Percentiles rank a stretch among this genome's conserved stretches.
phyloP scores from a whole-genome alignment of 2,797 vertebrate genomes.

The Scolopax bukidnonensis region DNA sequence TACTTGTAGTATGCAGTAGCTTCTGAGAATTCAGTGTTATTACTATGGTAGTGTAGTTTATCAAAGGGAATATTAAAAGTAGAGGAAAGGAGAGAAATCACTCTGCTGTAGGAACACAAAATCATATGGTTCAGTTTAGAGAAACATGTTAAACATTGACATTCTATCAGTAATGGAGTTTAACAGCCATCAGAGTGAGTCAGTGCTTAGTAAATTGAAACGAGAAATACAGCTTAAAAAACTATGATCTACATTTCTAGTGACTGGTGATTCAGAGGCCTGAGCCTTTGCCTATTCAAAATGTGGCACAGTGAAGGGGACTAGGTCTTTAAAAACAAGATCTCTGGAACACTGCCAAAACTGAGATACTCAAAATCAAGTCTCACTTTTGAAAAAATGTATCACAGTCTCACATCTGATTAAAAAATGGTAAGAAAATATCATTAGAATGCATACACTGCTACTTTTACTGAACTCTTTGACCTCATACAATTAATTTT shows the following conservation, averaged over 20 bases:
- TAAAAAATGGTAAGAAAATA: neutral
- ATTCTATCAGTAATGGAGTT: neutral
- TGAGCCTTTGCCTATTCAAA: neutral
- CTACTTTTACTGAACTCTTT: neutral
- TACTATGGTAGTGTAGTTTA: slow-evolving; percentile 33
- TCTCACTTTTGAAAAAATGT: neutral
- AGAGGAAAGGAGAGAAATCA: slow-evolving; percentile 23
- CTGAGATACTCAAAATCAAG: neutral
- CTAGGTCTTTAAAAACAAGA: neutral
- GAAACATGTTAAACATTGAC: slow-evolving; percentile 9
- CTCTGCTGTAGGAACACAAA: slow-evolving; percentile 5
- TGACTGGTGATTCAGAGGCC: neutral
- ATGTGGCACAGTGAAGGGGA: neutral
- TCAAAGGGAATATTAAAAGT: slow-evolving; percentile 53
- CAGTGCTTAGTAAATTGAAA: slow-evolving; percentile 11
- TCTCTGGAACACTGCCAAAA: neutral
- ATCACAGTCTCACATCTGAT: neutral
- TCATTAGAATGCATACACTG: neutral
- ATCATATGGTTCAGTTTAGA: slow-evolving; percentile 40
- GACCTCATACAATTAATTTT: neutral
- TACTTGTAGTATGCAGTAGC: neutral
- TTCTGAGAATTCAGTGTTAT: slow-evolving; percentile 42
- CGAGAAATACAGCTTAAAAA: neutral
- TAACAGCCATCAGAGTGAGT: slow-evolving; percentile 19
- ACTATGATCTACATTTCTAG: neutral